These are phyloP conservation scores for Masnerella sp. DNA, from an alignment of 2,888 invertebrate species.

Conservation along the genomic window DNA sequence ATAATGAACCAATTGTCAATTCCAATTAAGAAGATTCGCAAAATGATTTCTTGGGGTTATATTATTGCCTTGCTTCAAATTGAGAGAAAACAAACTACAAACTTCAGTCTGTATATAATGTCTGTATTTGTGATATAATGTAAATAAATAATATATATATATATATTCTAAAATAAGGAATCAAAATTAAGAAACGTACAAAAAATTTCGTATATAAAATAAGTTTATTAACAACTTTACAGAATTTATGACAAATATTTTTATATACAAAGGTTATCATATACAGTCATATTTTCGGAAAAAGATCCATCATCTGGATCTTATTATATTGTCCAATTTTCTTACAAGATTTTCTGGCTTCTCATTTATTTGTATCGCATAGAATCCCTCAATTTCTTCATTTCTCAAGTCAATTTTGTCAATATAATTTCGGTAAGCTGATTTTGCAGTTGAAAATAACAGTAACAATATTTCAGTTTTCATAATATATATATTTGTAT, in stretches of 20 bases:
- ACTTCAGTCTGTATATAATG: too few relatives aligned
- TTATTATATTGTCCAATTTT: conserved; percentile 77
- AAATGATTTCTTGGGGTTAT: too few relatives aligned
- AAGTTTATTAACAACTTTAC: neutral
- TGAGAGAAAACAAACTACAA: too few relatives aligned
- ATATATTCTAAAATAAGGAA: too few relatives aligned
- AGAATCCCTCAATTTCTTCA: conserved; percentile 69
- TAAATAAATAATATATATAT: too few relatives aligned
- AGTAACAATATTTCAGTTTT: conserved; percentile 65
- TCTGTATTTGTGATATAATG: too few relatives aligned
- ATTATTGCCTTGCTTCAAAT: too few relatives aligned
- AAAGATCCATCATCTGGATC: conserved; percentile 94
- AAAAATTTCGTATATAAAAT: neutral
- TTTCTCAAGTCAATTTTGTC: conserved; percentile 60
- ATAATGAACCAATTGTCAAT: too few relatives aligned
- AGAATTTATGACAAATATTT: conserved; percentile 50
- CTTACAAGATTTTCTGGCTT: conserved; percentile 61
- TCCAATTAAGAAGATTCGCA: too few relatives aligned
- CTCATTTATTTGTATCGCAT: conserved; percentile 62
- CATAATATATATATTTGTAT: conserved; percentile 64
- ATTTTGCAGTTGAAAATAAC: conserved; percentile 68
- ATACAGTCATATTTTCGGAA: too few relatives aligned
- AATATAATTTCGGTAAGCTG: conserved; percentile 58
- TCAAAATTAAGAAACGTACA: neutral
- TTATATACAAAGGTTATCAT: conserved; percentile 87